Conservation (phyloP, 1,140 invertebrate species). For the Drosophila neocordata region DNA sequence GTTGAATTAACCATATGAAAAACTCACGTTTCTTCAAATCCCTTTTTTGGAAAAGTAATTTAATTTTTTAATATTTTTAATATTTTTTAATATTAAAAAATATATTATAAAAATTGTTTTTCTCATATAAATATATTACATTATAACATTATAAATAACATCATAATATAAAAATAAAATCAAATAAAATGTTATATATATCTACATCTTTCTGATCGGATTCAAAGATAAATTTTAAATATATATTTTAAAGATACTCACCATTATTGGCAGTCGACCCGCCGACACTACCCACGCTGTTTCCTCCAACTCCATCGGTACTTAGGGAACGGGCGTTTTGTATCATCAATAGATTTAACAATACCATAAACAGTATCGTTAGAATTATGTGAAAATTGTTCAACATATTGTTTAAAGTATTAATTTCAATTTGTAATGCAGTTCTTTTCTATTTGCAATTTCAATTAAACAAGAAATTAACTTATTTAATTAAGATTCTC, state of each 20-base stretch:
- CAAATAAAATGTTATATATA: too few species aligned
- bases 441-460: conserved; percentile 15
- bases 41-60: too few species aligned
- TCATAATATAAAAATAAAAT: too few species aligned
- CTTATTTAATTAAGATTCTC: conserved; percentile 27
- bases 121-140: too few species aligned
- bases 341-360: conserved; percentile 18
- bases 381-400: conserved; percentile 14
- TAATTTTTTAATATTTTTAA: too few species aligned
- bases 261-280: conserved; percentile 60
- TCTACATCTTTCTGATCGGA: too few species aligned
- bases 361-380: conserved; percentile 22
- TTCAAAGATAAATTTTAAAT: too few species aligned
- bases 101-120: too few species aligned
- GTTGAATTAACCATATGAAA: too few species aligned
- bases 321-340: conserved; percentile 39
- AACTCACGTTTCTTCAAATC: too few species aligned
- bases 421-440: conserved; percentile 8
- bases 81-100: too few species aligned
- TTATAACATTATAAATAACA: too few species aligned
- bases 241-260: conserved; percentile 23
- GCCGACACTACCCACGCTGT: conserved; percentile 31
- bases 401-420: conserved; percentile 42
- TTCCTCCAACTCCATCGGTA: conserved; percentile 31
- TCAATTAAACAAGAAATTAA: conserved; percentile 34